phyloP scores from a whole-genome alignment of 2,888 invertebrate genomes.

The Phyllotreta cruciferae region DNA sequence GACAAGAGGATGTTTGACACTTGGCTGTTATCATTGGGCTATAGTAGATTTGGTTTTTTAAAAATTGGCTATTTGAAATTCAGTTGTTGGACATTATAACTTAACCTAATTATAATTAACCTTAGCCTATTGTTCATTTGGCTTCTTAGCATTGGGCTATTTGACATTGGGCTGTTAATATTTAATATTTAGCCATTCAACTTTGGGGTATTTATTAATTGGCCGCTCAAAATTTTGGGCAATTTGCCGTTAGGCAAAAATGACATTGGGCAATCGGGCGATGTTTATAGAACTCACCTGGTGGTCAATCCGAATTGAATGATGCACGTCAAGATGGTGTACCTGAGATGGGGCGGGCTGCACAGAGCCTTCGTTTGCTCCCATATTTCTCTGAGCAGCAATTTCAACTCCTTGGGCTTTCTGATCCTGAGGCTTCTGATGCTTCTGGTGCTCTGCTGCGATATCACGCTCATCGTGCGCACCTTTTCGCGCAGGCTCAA shows the following conservation, averaged over 20 bases:
- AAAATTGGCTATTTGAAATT: too few relatives aligned
- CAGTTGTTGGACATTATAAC: too few relatives aligned
- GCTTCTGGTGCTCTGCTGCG: conserved; percentile 70
- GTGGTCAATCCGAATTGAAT: conserved; percentile 86
- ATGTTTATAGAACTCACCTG: conserved; percentile 61
- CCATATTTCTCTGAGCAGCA: conserved; percentile 75
- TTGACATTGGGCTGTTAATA: too few relatives aligned
- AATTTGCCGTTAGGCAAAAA: neutral
- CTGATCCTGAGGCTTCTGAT: conserved; percentile 73
- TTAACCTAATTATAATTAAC: too few relatives aligned
- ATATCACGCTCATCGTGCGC: conserved; percentile 69
- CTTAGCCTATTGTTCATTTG: too few relatives aligned
- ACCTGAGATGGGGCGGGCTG: conserved; percentile 75
- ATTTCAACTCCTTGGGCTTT: conserved; percentile 75
- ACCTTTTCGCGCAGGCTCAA: conserved; percentile 74
- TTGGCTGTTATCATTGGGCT: too few relatives aligned
- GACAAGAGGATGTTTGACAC: too few relatives aligned
- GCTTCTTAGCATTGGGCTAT: too few relatives aligned
- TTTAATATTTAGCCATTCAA: too few relatives aligned
- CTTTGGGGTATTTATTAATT: too few relatives aligned
- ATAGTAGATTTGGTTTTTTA: too few relatives aligned
- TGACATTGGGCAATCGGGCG: too few relatives aligned
- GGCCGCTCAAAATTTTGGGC: neutral
- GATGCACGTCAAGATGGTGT: conserved; percentile 77
- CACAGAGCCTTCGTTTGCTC: conserved; percentile 77